Evolutionary conservation across 2,888 invertebrate genomes (phyloP).

Genomic region (Megalurothrips usitatus): DNA sequence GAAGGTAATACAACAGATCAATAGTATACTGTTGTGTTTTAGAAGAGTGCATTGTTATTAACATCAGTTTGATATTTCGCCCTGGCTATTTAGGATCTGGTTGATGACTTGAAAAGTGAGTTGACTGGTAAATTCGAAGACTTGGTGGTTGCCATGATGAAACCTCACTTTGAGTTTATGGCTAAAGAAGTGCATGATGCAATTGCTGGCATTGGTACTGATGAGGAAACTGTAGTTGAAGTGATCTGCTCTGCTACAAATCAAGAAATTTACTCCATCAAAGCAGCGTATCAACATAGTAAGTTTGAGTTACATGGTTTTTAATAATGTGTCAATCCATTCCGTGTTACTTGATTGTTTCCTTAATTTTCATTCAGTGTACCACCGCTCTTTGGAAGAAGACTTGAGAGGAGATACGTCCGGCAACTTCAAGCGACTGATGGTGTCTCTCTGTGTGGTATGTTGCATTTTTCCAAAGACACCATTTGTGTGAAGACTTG

Average conservation of each 20-base stretch:
- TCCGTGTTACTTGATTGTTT: conserved; percentile 28
- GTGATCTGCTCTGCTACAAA: conserved; percentile 84
- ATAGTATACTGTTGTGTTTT: conserved; percentile 34
- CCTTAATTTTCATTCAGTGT: conserved; percentile 58
- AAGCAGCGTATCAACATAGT: conserved; percentile 72
- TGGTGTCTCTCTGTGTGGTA: conserved; percentile 77
- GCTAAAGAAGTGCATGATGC: conserved; percentile 80
- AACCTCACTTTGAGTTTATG: conserved; percentile 77
- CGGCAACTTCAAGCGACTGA: conserved; percentile 83
- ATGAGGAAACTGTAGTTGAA: conserved; percentile 81
- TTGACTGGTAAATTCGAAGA: conserved; percentile 84
- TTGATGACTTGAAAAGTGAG: conserved; percentile 82
- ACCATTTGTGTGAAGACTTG: not conserved
- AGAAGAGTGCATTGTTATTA: not conserved
- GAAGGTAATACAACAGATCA: conserved; percentile 57
- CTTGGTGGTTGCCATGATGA: conserved; percentile 75
- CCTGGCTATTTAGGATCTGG: conserved; percentile 47
- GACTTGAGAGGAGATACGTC: conserved; percentile 84
- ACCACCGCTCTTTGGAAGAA: conserved; percentile 70
- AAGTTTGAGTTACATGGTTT: conserved; percentile 34
- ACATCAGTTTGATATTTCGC: not conserved
- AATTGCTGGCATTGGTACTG: conserved; percentile 76
- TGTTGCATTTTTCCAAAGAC: not conserved
- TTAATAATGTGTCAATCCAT: conserved; percentile 32
- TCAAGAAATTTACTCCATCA: conserved; percentile 73